Conservation (phyloP, 2,797 vertebrate species). For the Lepidocolaptes lacrymiger region DNA sequence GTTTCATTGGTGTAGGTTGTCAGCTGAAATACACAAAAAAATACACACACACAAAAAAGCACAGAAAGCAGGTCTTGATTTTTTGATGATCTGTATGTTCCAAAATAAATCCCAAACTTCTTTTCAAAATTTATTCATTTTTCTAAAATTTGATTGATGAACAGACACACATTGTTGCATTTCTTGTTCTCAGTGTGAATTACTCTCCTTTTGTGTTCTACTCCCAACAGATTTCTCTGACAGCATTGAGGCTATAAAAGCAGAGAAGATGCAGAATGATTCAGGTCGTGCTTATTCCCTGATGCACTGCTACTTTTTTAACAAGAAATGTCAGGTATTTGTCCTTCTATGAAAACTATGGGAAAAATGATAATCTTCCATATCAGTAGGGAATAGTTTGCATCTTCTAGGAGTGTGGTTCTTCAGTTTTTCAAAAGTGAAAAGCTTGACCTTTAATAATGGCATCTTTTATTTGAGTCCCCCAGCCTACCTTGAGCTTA, state of each 20-base stretch:
- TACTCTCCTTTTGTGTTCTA: background rate
- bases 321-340: background rate
- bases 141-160: background rate
- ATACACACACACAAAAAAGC: too few species aligned
- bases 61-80: background rate
- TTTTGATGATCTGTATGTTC: background rate
- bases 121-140: too few species aligned
- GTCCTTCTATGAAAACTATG: background rate
- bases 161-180: background rate
- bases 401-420: background rate
- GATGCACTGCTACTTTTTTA: background rate
- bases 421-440: background rate
- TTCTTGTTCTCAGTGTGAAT: background rate
- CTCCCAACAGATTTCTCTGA: background rate
- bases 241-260: background rate
- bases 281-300: background rate
- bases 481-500: background rate
- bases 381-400: background rate
- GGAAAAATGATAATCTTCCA: background rate
- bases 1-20: background rate
- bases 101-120: background rate
- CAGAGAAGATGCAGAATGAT: background rate
- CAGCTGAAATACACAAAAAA: background rate
- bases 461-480: background rate
- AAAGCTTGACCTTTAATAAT: constrained; percentile 35